A percentile compares a stretch with the other conserved stretches of the same genome.
phyloP scores from a whole-genome alignment of 2,797 vertebrate genomes.

The Apogon hyalosoma region DNA sequence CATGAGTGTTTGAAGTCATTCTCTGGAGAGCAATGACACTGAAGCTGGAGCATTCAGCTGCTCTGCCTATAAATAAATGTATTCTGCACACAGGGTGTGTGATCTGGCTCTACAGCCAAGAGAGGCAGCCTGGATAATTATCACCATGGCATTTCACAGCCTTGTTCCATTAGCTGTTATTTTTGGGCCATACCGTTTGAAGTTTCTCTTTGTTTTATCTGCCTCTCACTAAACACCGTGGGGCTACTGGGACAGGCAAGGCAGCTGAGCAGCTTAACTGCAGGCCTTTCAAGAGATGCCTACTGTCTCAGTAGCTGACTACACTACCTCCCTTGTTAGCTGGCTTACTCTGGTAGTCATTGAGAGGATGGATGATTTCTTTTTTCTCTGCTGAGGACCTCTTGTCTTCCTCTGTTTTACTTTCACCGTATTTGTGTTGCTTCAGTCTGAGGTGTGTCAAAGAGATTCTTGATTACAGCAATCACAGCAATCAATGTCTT shows the following conservation, averaged over 20 bases:
- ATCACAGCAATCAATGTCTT: slow-evolving; percentile 77
- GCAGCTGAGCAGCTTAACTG: slow-evolving; percentile 74
- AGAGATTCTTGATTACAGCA: slow-evolving; percentile 72
- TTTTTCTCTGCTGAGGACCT: slow-evolving; percentile 43
- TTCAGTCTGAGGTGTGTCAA: slow-evolving; percentile 57
- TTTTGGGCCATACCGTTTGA: slow-evolving; percentile 79
- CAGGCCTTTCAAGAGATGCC: slow-evolving; percentile 70
- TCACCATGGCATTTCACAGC: slow-evolving; percentile 80
- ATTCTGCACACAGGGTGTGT: slow-evolving; percentile 68
- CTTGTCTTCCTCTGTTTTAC: slow-evolving; percentile 56
- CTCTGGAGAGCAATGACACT: slow-evolving; percentile 78
- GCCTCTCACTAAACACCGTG: slow-evolving; percentile 70
- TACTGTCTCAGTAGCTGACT: slow-evolving; percentile 58
- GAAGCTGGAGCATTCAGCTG: slow-evolving; percentile 72
- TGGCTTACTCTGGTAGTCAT: slow-evolving; percentile 41
- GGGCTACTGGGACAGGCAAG: slow-evolving; percentile 68
- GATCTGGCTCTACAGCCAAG: slow-evolving; percentile 72
- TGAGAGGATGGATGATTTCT: slow-evolving; percentile 48
- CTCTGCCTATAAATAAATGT: slow-evolving; percentile 83
- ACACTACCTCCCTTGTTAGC: slow-evolving; percentile 69
- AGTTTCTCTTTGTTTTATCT: slow-evolving; percentile 80
- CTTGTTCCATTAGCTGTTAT: slow-evolving; percentile 78
- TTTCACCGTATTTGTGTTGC: slow-evolving; percentile 66
- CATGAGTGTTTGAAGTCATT: slow-evolving; percentile 72
- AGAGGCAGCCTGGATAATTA: slow-evolving; percentile 82